phyloP scores from a whole-genome alignment of 2,888 invertebrate genomes.

The Melanophora roralis region DNA sequence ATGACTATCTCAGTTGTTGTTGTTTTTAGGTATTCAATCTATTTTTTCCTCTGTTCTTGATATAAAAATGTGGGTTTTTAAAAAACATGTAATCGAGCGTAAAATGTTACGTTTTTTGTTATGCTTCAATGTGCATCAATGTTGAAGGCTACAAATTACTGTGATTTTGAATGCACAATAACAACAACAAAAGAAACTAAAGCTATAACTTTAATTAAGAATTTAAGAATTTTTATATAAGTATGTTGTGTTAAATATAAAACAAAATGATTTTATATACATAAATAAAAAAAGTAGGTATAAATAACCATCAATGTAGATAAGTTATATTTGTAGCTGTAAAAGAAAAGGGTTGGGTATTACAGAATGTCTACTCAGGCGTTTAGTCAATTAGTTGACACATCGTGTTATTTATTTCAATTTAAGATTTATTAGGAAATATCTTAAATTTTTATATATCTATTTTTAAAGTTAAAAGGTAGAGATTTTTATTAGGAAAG shows the following conservation, averaged over 20 bases:
- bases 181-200: too few relatives aligned
- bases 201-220: constrained; percentile 25
- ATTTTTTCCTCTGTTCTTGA: not conserved
- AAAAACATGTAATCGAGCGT: constrained; percentile 60
- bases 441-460: not conserved
- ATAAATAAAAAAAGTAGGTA: too few relatives aligned
- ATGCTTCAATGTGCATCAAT: constrained; percentile 56
- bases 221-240: constrained; percentile 38
- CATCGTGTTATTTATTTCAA: not conserved
- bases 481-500: too few relatives aligned
- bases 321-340: too few relatives aligned
- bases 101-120: constrained; percentile 52
- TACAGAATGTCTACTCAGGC: constrained; percentile 28
- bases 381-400: constrained; percentile 36
- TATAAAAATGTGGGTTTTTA: constrained; percentile 49
- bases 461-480: not conserved
- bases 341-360: constrained; percentile 3
- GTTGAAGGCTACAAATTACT: constrained; percentile 59
- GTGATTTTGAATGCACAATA: constrained; percentile 48
- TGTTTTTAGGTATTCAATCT: constrained; percentile 15
- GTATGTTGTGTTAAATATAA: constrained; percentile 1
- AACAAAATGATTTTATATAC: not conserved
- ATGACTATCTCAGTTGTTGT: constrained; percentile 16
- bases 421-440: constrained; percentile 1
- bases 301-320: too few relatives aligned